Base-by-base conservation (phyloP, 2,888 invertebrate genomes). In the Spialia ferax region DNA sequence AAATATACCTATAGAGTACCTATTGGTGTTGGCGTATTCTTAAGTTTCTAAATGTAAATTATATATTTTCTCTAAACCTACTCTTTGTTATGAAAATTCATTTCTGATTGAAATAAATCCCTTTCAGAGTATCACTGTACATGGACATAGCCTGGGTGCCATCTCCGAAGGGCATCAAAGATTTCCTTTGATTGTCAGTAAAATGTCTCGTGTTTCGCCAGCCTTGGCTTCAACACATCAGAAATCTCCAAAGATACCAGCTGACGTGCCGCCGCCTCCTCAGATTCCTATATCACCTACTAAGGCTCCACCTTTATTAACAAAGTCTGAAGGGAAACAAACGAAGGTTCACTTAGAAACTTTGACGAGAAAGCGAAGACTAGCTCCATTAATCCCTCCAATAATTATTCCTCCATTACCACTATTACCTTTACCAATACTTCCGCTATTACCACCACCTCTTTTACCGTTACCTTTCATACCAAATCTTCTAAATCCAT, bases 131-230 rank as follows among this genome's bases (percentile, higher is more conserved):
- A 23, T 2, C 23, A 23, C 13, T 1, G 22, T 5, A 6, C n/a
- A 23, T 52, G 52, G 52, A 23, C 38, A 84, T 2, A 81, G 85
- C 48, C 65, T 84, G 0, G 87, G 85, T 0, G 77, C 86, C 5
- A 77, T 87, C 22, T 75, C 85, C 3, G 84, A 84, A 13, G 87
- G 89, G 45, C 54, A 77, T 11, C 86, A 82, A 67, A 76, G 75
- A 6, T 62, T 74, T 3, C 88, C 88, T 0, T 23, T 84, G 0
- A 52, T 80, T 42, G 75, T 86, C 59, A 84, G 76, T 68, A 87
- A 82, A 70, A 71, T 74, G 8, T 75, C 78, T 0, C 79, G 78
- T 10, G 79, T 77, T 15, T 75, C 85, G 0, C 88, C 90, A 13
- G 75, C 88, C 0, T 75, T 80, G 64, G 82, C 87, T 15, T 87